Evolutionary conservation across 2,113 vertebrate genomes (phyloP).

Genomic region (Psammodynastes pulverulentus): DNA sequence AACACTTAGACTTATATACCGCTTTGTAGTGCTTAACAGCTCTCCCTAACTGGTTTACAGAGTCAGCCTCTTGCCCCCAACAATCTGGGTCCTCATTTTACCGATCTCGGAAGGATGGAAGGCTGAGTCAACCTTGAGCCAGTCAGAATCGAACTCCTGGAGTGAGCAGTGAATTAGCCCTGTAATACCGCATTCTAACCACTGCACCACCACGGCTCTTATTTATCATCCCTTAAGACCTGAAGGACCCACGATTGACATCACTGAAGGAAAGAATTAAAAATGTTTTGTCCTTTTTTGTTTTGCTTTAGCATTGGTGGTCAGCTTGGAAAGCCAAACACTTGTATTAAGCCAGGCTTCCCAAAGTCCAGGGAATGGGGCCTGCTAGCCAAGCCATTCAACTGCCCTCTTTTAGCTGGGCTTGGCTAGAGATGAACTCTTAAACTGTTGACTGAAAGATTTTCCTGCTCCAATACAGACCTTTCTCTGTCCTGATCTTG

Average conservation of each 20-base stretch:
- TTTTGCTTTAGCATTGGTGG: neutral
- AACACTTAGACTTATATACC: no score
- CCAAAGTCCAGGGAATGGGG: neutral
- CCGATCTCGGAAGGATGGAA: no score
- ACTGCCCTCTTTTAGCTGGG: neutral
- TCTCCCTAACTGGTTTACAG: no score
- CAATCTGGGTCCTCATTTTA: no score
- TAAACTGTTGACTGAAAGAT: neutral
- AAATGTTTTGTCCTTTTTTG: neutral
- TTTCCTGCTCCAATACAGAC: neutral
- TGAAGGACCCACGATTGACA: neutral
- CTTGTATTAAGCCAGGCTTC: neutral
- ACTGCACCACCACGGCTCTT: no score
- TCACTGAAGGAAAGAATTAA: neutral
- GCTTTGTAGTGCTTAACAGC: no score
- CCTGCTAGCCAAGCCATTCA: neutral
- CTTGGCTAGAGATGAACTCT: neutral
- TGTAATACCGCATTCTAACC: no score
- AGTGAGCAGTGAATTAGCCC: no score
- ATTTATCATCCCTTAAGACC: neutral
- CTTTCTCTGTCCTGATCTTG: neutral
- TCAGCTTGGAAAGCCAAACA: neutral
- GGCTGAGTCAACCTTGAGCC: no score
- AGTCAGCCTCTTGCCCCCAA: no score
- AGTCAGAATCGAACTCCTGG: no score